A percentile compares a stretch with the other conserved stretches of the same genome.
These are phyloP conservation scores for Dendrolimus punctatus DNA, from an alignment of 1,140 invertebrate genomes.

Conservation along the genomic window DNA sequence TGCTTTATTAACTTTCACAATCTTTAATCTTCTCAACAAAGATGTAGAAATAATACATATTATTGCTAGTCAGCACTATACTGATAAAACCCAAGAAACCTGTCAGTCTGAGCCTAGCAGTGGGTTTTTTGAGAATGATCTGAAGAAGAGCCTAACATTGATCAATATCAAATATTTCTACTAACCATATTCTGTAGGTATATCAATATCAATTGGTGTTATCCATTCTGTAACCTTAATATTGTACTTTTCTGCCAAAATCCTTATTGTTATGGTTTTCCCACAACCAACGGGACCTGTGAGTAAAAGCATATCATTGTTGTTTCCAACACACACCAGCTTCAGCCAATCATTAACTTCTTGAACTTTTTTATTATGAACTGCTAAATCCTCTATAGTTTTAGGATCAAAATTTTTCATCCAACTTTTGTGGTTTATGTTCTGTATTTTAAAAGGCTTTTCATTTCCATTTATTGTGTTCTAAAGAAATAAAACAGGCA, in stretches of 20 bases:
- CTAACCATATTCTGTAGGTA: slow-evolving; percentile 56
- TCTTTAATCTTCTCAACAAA: too few relatives aligned
- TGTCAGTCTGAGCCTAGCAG: too few relatives aligned
- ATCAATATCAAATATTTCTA: neutral
- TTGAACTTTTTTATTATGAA: slow-evolving; percentile 76
- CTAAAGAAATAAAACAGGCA: slow-evolving; percentile 1
- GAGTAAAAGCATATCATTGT: slow-evolving; percentile 75
- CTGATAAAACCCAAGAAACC: too few relatives aligned
- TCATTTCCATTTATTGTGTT: slow-evolving; percentile 6
- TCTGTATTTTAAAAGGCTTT: slow-evolving; percentile 7
- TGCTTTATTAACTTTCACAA: too few relatives aligned
- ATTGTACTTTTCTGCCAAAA: slow-evolving; percentile 73
- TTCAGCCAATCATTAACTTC: slow-evolving; percentile 75
- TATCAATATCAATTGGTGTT: slow-evolving; percentile 76
- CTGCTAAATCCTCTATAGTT: slow-evolving; percentile 71
- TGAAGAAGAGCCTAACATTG: too few relatives aligned
- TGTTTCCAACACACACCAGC: slow-evolving; percentile 35
- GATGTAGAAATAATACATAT: too few relatives aligned
- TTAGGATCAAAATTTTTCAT: slow-evolving; percentile 72
- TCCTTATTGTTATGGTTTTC: slow-evolving; percentile 77
- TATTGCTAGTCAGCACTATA: too few relatives aligned
- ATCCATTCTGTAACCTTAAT: slow-evolving; percentile 80
- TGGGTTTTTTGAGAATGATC: too few relatives aligned
- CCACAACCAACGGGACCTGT: slow-evolving; percentile 82
- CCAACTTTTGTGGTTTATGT: slow-evolving; percentile 63